A percentile compares a stretch with the other conserved stretches of the same genome.
phyloP scores from a whole-genome alignment of 2,113 vertebrate genomes.

The Phainopepla nitens region DNA sequence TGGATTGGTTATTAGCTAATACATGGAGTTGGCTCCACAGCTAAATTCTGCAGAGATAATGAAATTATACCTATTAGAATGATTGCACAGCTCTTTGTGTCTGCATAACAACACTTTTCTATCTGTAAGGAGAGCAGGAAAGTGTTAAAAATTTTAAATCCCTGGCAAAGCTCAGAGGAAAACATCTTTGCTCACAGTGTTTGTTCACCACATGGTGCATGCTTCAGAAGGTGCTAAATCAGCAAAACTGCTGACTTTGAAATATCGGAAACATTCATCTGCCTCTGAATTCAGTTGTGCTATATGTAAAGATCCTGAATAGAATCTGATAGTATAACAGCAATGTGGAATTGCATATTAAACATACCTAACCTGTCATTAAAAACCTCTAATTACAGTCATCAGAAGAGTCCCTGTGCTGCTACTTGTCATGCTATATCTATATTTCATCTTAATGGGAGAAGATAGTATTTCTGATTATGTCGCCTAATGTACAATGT shows the following conservation, averaged over 20 bases:
- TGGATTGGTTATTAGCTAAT: constrained; percentile 48
- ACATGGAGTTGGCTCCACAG: neutral
- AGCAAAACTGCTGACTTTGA: constrained; percentile 53
- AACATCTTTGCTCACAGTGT: constrained; percentile 38
- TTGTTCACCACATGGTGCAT: constrained; percentile 33
- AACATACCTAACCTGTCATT: constrained; percentile 54
- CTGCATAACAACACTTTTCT: neutral
- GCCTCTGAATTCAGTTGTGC: constrained; percentile 10
- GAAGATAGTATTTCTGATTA: constrained; percentile 58
- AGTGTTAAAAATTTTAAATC: constrained; percentile 29
- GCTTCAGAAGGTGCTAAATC: constrained; percentile 44
- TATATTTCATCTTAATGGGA: constrained; percentile 43
- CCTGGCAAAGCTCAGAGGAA: constrained; percentile 25
- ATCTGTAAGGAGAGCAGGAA: neutral
- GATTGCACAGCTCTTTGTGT: neutral
- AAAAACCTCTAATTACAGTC: constrained; percentile 54
- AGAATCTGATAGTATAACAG: constrained; percentile 11
- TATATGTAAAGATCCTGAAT: neutral
- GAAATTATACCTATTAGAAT: constrained; percentile 24
- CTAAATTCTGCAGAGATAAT: constrained; percentile 8
- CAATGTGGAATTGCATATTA: constrained; percentile 46
- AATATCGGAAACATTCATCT: neutral
- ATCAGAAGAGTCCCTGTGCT: constrained; percentile 21
- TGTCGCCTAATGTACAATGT: constrained; percentile 4
- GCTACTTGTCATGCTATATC: constrained; percentile 21